Evolutionary conservation across 2,797 vertebrate species (phyloP), one percentile per base, ranked within the genome.

Genomic region (Clangula hyemalis): DNA sequence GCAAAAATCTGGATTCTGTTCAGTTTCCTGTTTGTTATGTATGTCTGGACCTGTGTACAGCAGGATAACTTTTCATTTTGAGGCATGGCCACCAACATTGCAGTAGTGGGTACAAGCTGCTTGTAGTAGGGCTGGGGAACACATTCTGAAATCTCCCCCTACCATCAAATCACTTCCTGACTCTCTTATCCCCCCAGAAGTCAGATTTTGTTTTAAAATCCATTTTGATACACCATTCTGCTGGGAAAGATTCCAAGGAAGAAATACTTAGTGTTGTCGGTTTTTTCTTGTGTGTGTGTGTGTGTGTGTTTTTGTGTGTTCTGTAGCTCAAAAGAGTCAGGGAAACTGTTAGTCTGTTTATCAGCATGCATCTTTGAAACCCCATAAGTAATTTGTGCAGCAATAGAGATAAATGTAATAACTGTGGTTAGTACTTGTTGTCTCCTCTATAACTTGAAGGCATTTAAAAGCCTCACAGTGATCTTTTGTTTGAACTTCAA

Each of bases 401-500:
- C 80, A 39, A 24, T 79, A 95, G 91, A 96, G 96, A 89, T 88
- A 80, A 96, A 89, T 58, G 77, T 96, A 97, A 96, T 97, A 94
- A 93, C 75, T 87, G 94, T 97, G 94, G 97, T 97, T 97, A 97
- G 95, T 97, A 95, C 92, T 93, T 92, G 93, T 96, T 97, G 96
- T 97, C 87, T 97, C 96, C 68, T 8, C 58, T 85, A 0, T 72
- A 85, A 92, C 70, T 87, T 85, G 41, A 87, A 85, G 34, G 38
- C 62, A 28, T 91, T 92, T 85, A 73, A 87, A 94, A 87, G 66
- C 22, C 47, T 89, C 53, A 98, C 97, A 98, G 93, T 95, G 78
- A 43, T 78, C 47, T 94, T 97, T 97, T 98, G 98, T 98, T 78
- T 96, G 87, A 92, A 92, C 87, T 84, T 69, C 85, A 89, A 93